Percentiles rank a stretch among this genome's conserved stretches.
phyloP scores from a whole-genome alignment of 2,888 invertebrate genomes.

The Desoria tigrina region DNA sequence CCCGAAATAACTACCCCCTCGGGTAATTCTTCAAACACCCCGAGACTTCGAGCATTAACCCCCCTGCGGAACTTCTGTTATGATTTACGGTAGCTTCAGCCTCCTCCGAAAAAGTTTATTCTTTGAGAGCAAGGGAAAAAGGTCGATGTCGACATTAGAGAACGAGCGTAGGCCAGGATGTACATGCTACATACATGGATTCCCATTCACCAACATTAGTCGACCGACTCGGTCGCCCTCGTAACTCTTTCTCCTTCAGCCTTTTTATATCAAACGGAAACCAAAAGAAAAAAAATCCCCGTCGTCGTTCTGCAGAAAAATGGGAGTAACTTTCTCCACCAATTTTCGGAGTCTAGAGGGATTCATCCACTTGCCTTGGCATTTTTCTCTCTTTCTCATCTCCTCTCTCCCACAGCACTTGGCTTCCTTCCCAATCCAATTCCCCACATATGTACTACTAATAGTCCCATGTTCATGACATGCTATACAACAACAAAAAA shows the following conservation, averaged over 20 bases:
- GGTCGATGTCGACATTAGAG: constrained; percentile 10
- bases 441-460: constrained; percentile 6
- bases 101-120: not conserved
- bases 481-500: constrained; percentile 2
- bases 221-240: constrained; percentile 22
- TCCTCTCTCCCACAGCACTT: not conserved
- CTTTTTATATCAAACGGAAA: not conserved
- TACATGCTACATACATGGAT: constrained; percentile 6
- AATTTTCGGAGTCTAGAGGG: constrained; percentile 8
- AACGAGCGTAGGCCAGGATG: constrained; percentile 8
- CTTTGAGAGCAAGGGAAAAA: constrained; percentile 3
- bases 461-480: constrained; percentile 17
- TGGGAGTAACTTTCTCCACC: constrained; percentile 33
- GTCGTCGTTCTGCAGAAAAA: constrained; percentile 41
- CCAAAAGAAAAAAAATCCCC: constrained; percentile 6
- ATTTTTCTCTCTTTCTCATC: constrained; percentile 6
- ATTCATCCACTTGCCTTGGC: constrained; percentile 18
- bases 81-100: not conserved
- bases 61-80: not conserved
- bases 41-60: not conserved
- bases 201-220: not conserved
- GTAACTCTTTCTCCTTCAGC: constrained; percentile 15
- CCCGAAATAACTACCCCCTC: no score
- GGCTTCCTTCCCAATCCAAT: constrained; percentile 19
- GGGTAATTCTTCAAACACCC: not conserved